These are phyloP conservation scores for Triops cancriformis DNA, from an alignment of 1,140 invertebrate species.

Conservation along the genomic window DNA sequence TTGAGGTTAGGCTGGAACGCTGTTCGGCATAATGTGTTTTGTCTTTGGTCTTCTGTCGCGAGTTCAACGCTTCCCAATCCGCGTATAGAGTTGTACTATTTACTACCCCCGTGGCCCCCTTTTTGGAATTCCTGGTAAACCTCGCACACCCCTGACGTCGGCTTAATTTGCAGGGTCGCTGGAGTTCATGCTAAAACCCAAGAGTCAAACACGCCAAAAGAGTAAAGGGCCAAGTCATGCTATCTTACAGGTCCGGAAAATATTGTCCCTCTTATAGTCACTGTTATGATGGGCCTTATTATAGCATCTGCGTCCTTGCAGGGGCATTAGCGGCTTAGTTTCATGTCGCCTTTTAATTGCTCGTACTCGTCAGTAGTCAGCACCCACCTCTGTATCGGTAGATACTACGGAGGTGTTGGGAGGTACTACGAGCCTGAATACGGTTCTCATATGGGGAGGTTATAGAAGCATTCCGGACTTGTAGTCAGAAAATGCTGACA, in stretches of 20 bases:
- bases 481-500: constrained; percentile 9
- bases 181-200: constrained; percentile 3
- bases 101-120: neutral
- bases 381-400: too few species aligned
- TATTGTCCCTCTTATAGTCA: too few species aligned
- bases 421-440: neutral
- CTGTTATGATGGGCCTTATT: too few species aligned
- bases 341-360: too few species aligned
- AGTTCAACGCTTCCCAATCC: neutral
- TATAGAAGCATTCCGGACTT: neutral
- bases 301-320: too few species aligned
- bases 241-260: neutral
- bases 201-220: neutral
- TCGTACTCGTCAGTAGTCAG: too few species aligned
- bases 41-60: neutral
- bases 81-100: neutral
- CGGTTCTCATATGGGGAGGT: neutral
- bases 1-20: neutral
- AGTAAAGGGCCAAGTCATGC: neutral
- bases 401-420: neutral
- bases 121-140: neutral
- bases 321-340: too few species aligned
- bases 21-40: neutral
- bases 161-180: constrained; percentile 4
- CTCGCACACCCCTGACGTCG: neutral